Conservation (phyloP, 2,113 vertebrate genomes). For the Zosterops pallidus region DNA sequence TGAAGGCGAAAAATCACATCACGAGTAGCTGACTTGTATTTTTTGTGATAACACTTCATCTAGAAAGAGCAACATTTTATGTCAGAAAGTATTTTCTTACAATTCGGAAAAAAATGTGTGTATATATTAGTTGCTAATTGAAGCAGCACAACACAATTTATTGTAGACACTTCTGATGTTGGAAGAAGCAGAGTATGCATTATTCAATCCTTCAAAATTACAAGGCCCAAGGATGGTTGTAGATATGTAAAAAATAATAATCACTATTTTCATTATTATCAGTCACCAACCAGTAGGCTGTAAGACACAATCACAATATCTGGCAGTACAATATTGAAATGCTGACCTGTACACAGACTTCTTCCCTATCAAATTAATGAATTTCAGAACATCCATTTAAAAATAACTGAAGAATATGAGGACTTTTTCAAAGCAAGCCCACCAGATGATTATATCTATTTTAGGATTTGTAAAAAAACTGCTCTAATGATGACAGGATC, state of each 20-base stretch:
- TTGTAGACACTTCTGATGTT: background rate
- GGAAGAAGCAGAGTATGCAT: background rate
- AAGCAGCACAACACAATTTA: background rate
- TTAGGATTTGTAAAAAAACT: background rate
- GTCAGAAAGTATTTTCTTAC: background rate
- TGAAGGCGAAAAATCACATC: conserved; percentile 90
- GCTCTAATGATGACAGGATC: background rate
- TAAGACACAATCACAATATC: background rate
- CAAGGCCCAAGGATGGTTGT: background rate
- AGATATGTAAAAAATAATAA: background rate
- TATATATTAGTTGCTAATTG: background rate
- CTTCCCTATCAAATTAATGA: background rate
- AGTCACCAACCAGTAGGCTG: background rate
- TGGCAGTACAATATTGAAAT: background rate
- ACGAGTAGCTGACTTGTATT: conserved; percentile 77
- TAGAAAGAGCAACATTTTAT: conserved; percentile 12
- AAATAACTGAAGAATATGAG: background rate
- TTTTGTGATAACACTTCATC: conserved; percentile 95
- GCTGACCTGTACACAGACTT: background rate
- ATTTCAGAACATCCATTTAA: background rate
- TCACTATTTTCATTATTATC: background rate
- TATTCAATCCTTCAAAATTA: background rate
- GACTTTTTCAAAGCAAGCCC: background rate
- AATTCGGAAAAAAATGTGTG: background rate
- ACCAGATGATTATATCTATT: background rate